phyloP scores from a whole-genome alignment of 2,113 vertebrate genomes.

The Phainopepla nitens region DNA sequence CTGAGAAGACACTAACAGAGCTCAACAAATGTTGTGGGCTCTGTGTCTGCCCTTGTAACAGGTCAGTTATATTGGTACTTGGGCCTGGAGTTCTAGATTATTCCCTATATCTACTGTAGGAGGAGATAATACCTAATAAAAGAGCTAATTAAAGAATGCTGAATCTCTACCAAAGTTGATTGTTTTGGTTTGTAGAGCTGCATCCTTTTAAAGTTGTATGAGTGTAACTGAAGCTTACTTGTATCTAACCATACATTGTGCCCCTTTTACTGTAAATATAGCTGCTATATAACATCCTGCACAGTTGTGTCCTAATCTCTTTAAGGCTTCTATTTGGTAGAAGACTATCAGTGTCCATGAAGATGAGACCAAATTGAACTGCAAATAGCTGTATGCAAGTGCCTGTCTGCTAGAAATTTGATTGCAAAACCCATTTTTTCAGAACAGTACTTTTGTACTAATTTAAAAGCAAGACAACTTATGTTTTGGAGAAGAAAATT shows the following conservation, averaged over 20 bases:
- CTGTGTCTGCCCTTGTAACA: slow-evolving; percentile 93
- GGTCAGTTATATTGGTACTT: slow-evolving; percentile 73
- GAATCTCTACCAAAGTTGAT: not conserved
- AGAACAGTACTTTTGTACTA: not conserved
- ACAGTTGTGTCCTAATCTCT: not conserved
- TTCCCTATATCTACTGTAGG: not conserved
- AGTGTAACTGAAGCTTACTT: not conserved
- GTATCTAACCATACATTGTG: not conserved
- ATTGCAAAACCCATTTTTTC: not conserved
- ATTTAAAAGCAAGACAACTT: not conserved
- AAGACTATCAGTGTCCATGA: not conserved
- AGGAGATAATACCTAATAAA: not conserved
- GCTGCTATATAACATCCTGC: not conserved
- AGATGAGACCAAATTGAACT: not conserved
- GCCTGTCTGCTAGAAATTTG: not conserved
- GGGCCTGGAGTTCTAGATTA: not conserved
- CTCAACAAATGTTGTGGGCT: slow-evolving; percentile 95
- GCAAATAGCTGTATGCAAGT: not conserved
- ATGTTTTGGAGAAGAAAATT: not conserved
- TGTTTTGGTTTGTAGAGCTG: not conserved
- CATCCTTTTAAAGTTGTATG: not conserved
- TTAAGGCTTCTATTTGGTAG: not conserved
- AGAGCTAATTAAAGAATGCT: not conserved
- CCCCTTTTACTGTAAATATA: not conserved
- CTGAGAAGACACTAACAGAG: slow-evolving; percentile 94